Conservation (phyloP, 2,113 vertebrate species). For the Pica pica region DNA sequence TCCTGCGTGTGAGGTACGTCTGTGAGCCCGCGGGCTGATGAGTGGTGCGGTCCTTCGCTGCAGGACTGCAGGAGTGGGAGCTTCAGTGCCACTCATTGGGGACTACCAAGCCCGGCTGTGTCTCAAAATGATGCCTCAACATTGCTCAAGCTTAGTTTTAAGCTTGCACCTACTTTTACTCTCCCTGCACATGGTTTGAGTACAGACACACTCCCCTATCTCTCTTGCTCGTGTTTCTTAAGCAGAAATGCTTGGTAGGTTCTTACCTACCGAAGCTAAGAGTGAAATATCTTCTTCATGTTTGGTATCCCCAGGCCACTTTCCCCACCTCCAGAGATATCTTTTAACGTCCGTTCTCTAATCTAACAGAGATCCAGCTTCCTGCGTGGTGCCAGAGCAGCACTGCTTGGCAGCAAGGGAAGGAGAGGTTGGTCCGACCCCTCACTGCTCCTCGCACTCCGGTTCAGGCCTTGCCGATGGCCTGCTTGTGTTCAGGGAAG, state of each 20-base stretch:
- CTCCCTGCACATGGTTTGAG: neutral
- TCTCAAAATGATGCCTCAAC: neutral
- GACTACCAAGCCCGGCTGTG: neutral
- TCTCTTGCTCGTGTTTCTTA: neutral
- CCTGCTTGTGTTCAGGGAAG: accelerated
- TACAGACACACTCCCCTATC: accelerated
- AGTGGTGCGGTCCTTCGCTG: accelerated
- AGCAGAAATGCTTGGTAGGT: neutral
- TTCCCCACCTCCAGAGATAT: neutral
- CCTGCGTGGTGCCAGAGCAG: neutral
- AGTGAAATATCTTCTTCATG: neutral
- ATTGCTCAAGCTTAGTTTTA: neutral
- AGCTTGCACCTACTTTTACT: neutral
- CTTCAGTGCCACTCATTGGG: neutral
- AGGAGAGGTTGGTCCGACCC: neutral
- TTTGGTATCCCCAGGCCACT: neutral
- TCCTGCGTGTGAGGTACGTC: accelerated
- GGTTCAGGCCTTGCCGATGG: neutral
- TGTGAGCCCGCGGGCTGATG: accelerated
- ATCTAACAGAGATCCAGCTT: neutral
- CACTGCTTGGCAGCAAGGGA: neutral
- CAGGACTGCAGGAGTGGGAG: too few species aligned
- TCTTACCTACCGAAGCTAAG: neutral
- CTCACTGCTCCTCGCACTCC: neutral
- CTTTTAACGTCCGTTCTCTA: accelerated